Conservation (phyloP, 2,113 vertebrate genomes). For the Corapipo altera region DNA sequence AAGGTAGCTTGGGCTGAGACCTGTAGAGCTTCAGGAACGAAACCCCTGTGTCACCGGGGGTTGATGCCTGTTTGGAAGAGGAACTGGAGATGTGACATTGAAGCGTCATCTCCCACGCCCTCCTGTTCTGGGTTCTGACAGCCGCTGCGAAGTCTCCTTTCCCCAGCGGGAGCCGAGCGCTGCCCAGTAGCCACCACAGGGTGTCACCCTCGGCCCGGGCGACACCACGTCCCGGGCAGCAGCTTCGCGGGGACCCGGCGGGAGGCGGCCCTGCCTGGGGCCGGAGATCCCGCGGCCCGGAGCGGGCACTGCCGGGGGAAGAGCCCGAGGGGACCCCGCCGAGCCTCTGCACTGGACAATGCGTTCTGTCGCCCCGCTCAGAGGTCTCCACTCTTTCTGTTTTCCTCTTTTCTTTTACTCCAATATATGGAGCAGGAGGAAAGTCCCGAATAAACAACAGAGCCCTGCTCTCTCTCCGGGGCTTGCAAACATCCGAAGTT, state of each 20-base stretch:
- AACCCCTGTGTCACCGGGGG: fast-evolving
- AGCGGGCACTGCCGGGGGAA: neutral
- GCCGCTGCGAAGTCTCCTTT: fast-evolving
- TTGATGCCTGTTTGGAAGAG: neutral
- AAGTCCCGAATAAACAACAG: neutral
- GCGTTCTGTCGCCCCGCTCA: neutral
- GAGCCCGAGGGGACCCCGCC: neutral
- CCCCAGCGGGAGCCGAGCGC: neutral
- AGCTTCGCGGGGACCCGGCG: neutral
- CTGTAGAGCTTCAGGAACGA: neutral
- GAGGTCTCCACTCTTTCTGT: neutral
- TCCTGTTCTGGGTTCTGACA: fast-evolving
- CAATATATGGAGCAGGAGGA: neutral
- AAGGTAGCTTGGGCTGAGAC: too few species aligned
- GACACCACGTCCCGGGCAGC: fast-evolving
- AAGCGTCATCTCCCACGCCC: fast-evolving
- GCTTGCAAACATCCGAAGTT: fast-evolving
- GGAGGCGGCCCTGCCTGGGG: fast-evolving
- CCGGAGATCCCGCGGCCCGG: neutral
- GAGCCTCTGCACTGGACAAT: neutral
- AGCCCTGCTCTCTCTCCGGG: neutral
- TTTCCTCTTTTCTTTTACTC: neutral
- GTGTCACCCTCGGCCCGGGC: neutral
- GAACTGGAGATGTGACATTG: neutral
- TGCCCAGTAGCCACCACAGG: neutral